phyloP scores from a whole-genome alignment of 2,888 invertebrate species.

The Pyralis farinalis region DNA sequence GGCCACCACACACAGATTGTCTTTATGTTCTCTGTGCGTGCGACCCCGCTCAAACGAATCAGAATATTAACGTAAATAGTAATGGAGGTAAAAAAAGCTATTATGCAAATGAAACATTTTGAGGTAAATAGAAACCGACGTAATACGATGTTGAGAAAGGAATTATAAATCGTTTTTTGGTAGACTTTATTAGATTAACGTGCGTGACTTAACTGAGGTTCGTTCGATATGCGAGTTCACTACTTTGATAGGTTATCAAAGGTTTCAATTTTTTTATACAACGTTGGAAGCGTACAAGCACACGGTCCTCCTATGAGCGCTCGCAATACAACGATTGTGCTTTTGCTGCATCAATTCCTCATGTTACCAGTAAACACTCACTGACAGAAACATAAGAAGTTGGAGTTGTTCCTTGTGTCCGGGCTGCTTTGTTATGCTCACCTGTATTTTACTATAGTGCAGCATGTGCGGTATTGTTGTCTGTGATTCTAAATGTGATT shows the following conservation, averaged over 20 bases:
- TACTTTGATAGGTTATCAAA: background rate
- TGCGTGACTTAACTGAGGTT: slow-evolving; percentile 37
- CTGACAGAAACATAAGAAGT: no score
- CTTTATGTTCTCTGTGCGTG: slow-evolving; percentile 79
- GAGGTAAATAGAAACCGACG: slow-evolving; percentile 77
- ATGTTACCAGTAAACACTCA: no score
- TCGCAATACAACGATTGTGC: no score
- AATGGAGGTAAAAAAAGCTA: slow-evolving; percentile 77
- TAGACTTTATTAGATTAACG: slow-evolving; percentile 55
- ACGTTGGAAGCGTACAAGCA: no score
- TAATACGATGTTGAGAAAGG: slow-evolving; percentile 66
- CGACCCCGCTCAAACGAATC: slow-evolving; percentile 70
- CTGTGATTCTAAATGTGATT: no score
- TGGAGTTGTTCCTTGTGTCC: no score
- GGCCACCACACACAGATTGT: slow-evolving; percentile 73
- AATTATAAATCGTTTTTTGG: slow-evolving; percentile 69
- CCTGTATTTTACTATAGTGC: no score
- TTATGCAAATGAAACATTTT: slow-evolving; percentile 80
- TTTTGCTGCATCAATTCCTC: no score
- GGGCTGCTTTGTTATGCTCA: no score
- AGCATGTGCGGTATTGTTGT: no score
- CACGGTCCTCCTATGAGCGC: no score
- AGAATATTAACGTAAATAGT: slow-evolving; percentile 79
- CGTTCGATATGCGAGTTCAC: background rate
- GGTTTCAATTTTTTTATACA: no score